A percentile compares a stretch with the other conserved stretches of the same genome.
Evolutionary conservation across 2,888 invertebrate species (phyloP).

Genomic region (Enchytraeus crypticus): DNA sequence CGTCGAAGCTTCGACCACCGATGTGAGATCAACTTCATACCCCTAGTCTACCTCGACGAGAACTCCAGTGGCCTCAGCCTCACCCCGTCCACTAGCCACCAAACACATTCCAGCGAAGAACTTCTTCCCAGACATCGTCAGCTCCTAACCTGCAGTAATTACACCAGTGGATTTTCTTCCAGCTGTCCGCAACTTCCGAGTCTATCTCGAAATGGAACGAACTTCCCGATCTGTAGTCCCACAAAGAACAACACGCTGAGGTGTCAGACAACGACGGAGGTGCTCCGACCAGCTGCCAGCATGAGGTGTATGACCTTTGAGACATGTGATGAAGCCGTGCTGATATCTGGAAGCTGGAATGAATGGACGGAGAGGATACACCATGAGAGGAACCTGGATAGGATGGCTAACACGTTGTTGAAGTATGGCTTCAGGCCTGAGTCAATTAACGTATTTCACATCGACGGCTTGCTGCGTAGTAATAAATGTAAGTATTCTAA

Average conservation of each 20-base stretch:
- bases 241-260: slow-evolving; percentile 49
- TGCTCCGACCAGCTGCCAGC: slow-evolving; percentile 7
- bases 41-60: slow-evolving; percentile 45
- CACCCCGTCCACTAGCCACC: too few species aligned
- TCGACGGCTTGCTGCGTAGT: neutral
- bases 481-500: too few species aligned
- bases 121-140: too few species aligned
- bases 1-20: slow-evolving; percentile 41
- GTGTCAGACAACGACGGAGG: slow-evolving; percentile 48
- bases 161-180: too few species aligned
- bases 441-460: slow-evolving; percentile 48
- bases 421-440: slow-evolving; percentile 49
- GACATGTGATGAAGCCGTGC: slow-evolving; percentile 52
- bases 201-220: slow-evolving; percentile 34
- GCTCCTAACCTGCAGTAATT: too few species aligned
- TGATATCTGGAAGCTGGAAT: slow-evolving; percentile 52
- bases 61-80: slow-evolving; percentile 13
- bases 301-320: slow-evolving; percentile 34
- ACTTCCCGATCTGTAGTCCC: slow-evolving; percentile 44
- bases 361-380: slow-evolving; percentile 45
- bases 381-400: slow-evolving; percentile 43
- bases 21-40: slow-evolving; percentile 53
- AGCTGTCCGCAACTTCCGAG: too few species aligned
- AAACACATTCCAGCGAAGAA: too few species aligned
- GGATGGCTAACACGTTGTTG: slow-evolving; percentile 48